These are phyloP conservation scores for Halcyon smyrnensis DNA, from an alignment of 2,797 vertebrate genomes.

Conservation along the genomic window DNA sequence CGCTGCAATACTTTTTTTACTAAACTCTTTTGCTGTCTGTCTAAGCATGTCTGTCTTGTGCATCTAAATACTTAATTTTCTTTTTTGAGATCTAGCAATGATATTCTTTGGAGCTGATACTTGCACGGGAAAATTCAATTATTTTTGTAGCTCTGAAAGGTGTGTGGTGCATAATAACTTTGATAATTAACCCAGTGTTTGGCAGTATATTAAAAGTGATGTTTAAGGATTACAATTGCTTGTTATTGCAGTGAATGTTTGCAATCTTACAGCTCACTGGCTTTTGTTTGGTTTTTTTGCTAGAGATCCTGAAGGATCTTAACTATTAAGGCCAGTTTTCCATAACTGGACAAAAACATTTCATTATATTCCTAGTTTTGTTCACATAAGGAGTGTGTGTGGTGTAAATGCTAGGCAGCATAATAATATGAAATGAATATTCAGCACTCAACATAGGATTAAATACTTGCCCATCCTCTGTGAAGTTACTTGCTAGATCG, in stretches of 20 bases:
- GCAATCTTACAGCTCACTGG: background rate
- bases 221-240: conserved; percentile 28
- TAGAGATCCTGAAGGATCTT: background rate
- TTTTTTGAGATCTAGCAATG: background rate
- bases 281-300: background rate
- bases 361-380: background rate
- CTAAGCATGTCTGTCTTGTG: background rate
- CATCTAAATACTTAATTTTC: background rate
- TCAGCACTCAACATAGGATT: background rate
- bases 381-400: background rate
- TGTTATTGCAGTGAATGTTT: background rate
- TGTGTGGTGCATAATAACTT: conserved; percentile 26
- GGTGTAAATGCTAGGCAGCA: background rate
- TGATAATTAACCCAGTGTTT: conserved; percentile 52
- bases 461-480: background rate
- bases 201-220: background rate
- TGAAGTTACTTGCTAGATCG: background rate
- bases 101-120: conserved; percentile 6
- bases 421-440: background rate
- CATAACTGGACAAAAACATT: background rate
- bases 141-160: conserved; percentile 19
- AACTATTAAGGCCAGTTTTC: background rate
- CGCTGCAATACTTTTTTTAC: background rate
- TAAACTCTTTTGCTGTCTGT: background rate
- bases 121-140: conserved; percentile 50